Conservation (phyloP, 2,113 vertebrate species). For the Electrona antarctica region DNA sequence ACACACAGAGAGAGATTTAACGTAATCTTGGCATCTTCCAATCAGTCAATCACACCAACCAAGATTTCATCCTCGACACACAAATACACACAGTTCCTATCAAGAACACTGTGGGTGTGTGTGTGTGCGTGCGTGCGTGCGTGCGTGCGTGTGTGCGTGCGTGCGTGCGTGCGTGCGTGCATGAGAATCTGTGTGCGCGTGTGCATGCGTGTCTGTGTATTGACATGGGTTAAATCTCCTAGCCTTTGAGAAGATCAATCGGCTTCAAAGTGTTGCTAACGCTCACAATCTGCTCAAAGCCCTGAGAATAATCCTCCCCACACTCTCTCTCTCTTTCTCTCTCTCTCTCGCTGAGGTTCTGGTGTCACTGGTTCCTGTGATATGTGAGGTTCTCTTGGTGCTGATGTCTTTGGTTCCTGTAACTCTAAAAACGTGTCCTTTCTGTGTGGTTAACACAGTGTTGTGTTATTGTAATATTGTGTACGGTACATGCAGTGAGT, state of each 20-base stretch:
- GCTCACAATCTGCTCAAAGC: too few relatives aligned
- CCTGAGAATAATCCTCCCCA: too few relatives aligned
- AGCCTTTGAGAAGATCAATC: slow-evolving; percentile 23
- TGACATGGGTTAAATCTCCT: slow-evolving; percentile 24
- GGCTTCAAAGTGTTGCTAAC: slow-evolving; percentile 8
- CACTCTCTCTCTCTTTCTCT: background rate
- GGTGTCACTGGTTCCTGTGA: too few relatives aligned
- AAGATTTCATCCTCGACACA: slow-evolving; percentile 29
- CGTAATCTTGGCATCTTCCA: slow-evolving; percentile 52
- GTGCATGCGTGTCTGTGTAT: slow-evolving; percentile 26
- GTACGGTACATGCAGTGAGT: too few relatives aligned
- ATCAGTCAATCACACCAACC: slow-evolving; percentile 51
- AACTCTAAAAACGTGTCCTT: too few relatives aligned
- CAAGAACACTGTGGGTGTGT: background rate
- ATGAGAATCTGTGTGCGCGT: background rate
- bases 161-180: slow-evolving; percentile 17
- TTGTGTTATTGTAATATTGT: too few relatives aligned
- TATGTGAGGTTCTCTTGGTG: too few relatives aligned
- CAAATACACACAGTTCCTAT: slow-evolving; percentile 12
- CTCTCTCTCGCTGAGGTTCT: background rate
- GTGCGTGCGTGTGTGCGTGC: slow-evolving; percentile 6
- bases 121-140: background rate
- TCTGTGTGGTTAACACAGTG: too few relatives aligned
- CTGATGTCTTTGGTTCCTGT: too few relatives aligned
- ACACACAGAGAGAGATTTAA: slow-evolving; percentile 13